These are phyloP conservation scores for Etheostoma cragini DNA, from an alignment of 2,113 vertebrate species.

Conservation along the genomic window DNA sequence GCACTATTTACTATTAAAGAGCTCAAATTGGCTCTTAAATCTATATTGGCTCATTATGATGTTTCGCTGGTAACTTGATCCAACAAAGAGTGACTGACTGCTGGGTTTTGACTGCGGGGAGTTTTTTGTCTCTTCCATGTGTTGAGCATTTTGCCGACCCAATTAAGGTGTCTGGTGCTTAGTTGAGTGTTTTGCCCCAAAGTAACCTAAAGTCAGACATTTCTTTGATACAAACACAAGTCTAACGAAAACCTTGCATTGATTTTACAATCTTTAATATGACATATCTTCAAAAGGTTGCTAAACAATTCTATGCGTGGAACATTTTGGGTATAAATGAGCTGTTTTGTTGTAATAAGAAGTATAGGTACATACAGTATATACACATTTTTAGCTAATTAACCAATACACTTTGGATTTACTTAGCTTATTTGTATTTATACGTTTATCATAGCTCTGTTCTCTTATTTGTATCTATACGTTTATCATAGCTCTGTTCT, in stretches of 20 bases:
- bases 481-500: constrained; percentile 15
- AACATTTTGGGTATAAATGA: constrained; percentile 58
- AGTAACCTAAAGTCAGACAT: background rate
- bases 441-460: constrained; percentile 23
- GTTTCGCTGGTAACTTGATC: background rate
- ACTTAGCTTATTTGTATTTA: constrained; percentile 16
- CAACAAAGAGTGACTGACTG: background rate
- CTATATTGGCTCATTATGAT: background rate
- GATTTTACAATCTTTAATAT: constrained; percentile 62
- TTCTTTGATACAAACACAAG: constrained; percentile 24
- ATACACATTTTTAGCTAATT: constrained; percentile 49
- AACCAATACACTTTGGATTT: constrained; percentile 30
- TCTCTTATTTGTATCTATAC: constrained; percentile 22
- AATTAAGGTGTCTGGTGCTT: background rate
- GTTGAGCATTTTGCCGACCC: background rate
- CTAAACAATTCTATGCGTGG: constrained; percentile 56
- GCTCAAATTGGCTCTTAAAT: background rate
- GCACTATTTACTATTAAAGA: background rate
- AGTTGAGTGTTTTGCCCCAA: background rate
- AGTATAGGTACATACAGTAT: constrained; percentile 49
- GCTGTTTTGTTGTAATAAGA: constrained; percentile 39
- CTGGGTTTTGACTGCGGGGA: background rate
- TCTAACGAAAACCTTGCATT: constrained; percentile 22
- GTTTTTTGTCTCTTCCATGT: background rate
- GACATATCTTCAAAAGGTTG: constrained; percentile 58